Percentiles rank a stretch among this genome's conserved stretches.
These are phyloP conservation scores for Tinea semifulvella DNA, from an alignment of 2,888 invertebrate genomes.

Conservation along the genomic window DNA sequence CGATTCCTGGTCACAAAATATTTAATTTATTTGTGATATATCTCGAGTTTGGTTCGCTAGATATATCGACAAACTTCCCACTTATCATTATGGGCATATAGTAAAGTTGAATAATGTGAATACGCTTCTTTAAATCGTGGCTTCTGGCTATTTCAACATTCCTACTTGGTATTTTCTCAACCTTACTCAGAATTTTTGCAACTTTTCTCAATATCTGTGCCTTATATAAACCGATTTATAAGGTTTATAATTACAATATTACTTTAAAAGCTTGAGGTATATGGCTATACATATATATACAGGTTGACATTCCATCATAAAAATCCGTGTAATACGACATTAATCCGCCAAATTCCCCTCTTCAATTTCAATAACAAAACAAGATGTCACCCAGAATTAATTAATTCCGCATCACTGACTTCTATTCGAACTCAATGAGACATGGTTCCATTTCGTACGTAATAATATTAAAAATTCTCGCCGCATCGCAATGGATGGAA, in stretches of 20 bases:
- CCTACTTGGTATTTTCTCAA: too few species aligned
- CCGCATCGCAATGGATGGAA: conserved; percentile 23
- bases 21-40: too few species aligned
- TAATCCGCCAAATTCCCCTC: conserved; percentile 27
- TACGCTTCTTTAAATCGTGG: too few species aligned
- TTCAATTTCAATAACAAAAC: conserved; percentile 47
- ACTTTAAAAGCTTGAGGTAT: not conserved
- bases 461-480: conserved; percentile 33
- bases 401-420: conserved; percentile 53
- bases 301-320: conserved; percentile 1
- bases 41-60: too few species aligned
- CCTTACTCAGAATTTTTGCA: too few species aligned
- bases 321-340: conserved; percentile 24
- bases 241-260: not conserved
- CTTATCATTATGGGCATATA: too few species aligned
- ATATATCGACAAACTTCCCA: too few species aligned
- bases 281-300: not conserved
- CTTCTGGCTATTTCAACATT: too few species aligned
- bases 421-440: conserved; percentile 32
- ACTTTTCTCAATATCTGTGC: too few species aligned
- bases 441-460: conserved; percentile 30
- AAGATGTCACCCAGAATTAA: conserved; percentile 51
- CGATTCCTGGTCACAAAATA: too few species aligned
- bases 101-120: too few species aligned
- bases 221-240: too few species aligned